These are phyloP conservation scores for Protosalanx chinensis DNA, from an alignment of 2,797 vertebrate species.

Conservation along the genomic window DNA sequence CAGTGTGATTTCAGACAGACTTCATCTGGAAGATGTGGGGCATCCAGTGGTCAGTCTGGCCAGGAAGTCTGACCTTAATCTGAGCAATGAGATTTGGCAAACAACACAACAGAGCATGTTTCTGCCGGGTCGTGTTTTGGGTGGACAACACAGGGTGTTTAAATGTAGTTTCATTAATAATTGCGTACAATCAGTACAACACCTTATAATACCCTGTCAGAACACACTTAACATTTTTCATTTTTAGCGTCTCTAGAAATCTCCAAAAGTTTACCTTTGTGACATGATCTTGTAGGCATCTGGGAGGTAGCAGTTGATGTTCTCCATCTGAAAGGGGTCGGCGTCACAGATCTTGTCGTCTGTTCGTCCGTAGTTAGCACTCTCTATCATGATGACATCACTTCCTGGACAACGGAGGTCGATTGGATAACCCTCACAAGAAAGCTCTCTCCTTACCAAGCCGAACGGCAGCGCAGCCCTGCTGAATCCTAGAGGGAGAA, in stretches of 20 bases:
- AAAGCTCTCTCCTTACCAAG: slow-evolving; percentile 93
- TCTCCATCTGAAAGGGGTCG: slow-evolving; percentile 99
- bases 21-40: slow-evolving; percentile 20
- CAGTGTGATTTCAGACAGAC: slow-evolving; percentile 36
- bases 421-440: slow-evolving; percentile 97
- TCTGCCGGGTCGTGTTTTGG: not conserved
- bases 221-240: too few relatives aligned
- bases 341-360: slow-evolving; percentile 99
- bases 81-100: slow-evolving; percentile 33
- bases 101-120: not conserved
- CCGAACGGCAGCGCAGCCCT: slow-evolving; percentile 94
- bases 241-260: not conserved
- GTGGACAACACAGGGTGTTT: not conserved
- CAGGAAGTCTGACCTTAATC: slow-evolving; percentile 36
- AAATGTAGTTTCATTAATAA: not conserved
- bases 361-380: slow-evolving; percentile 96
- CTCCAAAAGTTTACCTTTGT: slow-evolving; percentile 81
- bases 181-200: too few relatives aligned
- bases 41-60: slow-evolving; percentile 30
- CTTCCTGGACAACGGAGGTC: slow-evolving; percentile 98
- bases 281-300: slow-evolving; percentile 99
- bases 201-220: too few relatives aligned
- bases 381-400: slow-evolving; percentile 99
- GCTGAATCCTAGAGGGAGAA: slow-evolving; percentile 82
- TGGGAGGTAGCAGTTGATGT: slow-evolving; percentile 98